Percentiles rank a stretch among this genome's conserved stretches.
Evolutionary conservation across 2,113 vertebrate genomes (phyloP).

Genomic region (Ammodramus savannarum): DNA sequence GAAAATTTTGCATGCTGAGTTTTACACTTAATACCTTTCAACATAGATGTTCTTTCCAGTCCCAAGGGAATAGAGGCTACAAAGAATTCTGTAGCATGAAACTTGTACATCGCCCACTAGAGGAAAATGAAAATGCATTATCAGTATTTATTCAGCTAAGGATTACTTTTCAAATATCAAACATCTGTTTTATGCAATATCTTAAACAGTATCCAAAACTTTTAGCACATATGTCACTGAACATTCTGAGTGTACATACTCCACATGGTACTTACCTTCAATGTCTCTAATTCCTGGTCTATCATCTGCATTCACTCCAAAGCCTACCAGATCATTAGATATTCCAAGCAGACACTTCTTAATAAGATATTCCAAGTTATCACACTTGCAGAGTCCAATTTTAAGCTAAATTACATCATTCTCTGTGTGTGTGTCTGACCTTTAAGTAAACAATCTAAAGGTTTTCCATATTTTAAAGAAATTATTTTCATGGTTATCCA

Average conservation of each 20-base stretch:
- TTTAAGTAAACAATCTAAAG: neutral
- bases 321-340: neutral
- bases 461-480: neutral
- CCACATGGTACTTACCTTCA: neutral
- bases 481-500: neutral
- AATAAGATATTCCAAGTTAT: neutral
- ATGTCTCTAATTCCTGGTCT: neutral
- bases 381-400: neutral
- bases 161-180: neutral
- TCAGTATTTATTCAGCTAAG: neutral
- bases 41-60: slow-evolving; percentile 99
- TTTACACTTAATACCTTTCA: slow-evolving; percentile 84
- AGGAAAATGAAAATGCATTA: neutral
- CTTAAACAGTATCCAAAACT: neutral
- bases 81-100: slow-evolving; percentile 94
- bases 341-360: neutral
- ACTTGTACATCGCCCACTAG: slow-evolving; percentile 95
- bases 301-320: neutral
- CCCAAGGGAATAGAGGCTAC: slow-evolving; percentile 92
- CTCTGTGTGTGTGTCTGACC: neutral
- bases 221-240: neutral
- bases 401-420: neutral
- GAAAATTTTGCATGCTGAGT: neutral
- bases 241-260: neutral
- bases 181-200: neutral